A percentile compares a stretch with the other conserved stretches of the same genome.
Evolutionary conservation across 2,113 vertebrate genomes (phyloP).

Genomic region (Etheostoma cragini): DNA sequence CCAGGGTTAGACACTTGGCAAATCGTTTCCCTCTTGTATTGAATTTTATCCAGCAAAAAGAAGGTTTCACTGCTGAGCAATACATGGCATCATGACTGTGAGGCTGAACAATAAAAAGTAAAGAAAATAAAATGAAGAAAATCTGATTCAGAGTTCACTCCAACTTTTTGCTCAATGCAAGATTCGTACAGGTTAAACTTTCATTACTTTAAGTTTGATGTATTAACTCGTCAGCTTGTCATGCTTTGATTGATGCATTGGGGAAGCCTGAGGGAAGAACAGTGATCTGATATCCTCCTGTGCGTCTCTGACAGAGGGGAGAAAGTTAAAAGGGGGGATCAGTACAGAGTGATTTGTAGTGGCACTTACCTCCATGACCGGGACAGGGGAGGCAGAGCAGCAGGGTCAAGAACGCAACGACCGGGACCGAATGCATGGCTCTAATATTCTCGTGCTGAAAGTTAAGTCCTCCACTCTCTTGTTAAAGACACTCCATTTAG

Average conservation of each 20-base stretch:
- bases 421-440: slow-evolving; percentile 51
- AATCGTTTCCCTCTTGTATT: slow-evolving; percentile 27
- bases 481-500: slow-evolving; percentile 80
- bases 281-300: slow-evolving; percentile 23
- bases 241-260: slow-evolving; percentile 34
- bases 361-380: slow-evolving; percentile 78
- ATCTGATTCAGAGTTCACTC: slow-evolving; percentile 8
- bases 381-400: slow-evolving; percentile 69
- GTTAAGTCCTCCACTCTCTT: slow-evolving; percentile 75
- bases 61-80: slow-evolving; percentile 30
- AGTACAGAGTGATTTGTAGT: slow-evolving; percentile 55
- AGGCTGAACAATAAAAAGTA: slow-evolving; percentile 4
- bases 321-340: slow-evolving; percentile 2
- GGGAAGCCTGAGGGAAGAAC: slow-evolving; percentile 21
- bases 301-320: slow-evolving; percentile 44
- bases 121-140: background rate
- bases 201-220: slow-evolving; percentile 9
- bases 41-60: slow-evolving; percentile 42
- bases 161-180: background rate
- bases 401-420: slow-evolving; percentile 70
- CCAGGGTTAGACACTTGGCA: slow-evolving; percentile 40
- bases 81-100: slow-evolving; percentile 16
- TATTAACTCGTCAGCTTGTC: slow-evolving; percentile 18
- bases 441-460: slow-evolving; percentile 72
- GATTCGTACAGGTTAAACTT: background rate